These are phyloP conservation scores for Philhelius pedissequus DNA, from an alignment of 2,888 invertebrate genomes.

Conservation along the genomic window DNA sequence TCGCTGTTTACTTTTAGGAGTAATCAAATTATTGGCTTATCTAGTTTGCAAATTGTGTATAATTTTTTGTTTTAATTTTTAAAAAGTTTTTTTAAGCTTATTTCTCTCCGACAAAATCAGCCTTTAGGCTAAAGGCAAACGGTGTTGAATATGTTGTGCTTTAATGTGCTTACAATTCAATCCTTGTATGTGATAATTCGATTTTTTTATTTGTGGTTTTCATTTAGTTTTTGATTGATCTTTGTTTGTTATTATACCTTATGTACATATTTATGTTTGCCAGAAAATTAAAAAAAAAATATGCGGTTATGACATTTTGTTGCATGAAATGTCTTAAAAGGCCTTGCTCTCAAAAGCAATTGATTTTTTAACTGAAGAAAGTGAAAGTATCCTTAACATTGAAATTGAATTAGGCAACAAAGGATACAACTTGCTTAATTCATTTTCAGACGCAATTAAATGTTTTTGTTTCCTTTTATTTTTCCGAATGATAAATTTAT, in stretches of 20 bases:
- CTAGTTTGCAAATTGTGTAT: not conserved
- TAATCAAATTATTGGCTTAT: not conserved
- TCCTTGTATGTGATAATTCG: not conserved
- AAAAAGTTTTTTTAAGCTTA: not conserved
- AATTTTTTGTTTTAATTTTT: not conserved
- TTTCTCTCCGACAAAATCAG: not conserved
- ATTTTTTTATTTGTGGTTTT: not conserved
- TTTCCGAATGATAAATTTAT: no score
- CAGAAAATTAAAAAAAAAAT: not conserved
- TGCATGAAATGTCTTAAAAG: no score
- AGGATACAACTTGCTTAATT: no score
- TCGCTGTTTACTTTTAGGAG: not conserved
- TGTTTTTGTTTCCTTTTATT: no score
- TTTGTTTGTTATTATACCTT: not conserved
- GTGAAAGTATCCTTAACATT: no score
- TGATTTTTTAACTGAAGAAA: no score
- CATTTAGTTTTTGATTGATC: not conserved
- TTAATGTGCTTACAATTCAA: no score
- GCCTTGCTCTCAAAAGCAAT: not conserved
- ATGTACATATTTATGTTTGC: not conserved
- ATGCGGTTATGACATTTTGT: no score
- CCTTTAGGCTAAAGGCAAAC: not conserved
- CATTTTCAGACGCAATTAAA: no score
- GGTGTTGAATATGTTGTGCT: not conserved
- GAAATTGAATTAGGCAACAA: no score